Base-by-base conservation (phyloP, 2,113 vertebrate species). In the Excalfactoria chinensis region DNA sequence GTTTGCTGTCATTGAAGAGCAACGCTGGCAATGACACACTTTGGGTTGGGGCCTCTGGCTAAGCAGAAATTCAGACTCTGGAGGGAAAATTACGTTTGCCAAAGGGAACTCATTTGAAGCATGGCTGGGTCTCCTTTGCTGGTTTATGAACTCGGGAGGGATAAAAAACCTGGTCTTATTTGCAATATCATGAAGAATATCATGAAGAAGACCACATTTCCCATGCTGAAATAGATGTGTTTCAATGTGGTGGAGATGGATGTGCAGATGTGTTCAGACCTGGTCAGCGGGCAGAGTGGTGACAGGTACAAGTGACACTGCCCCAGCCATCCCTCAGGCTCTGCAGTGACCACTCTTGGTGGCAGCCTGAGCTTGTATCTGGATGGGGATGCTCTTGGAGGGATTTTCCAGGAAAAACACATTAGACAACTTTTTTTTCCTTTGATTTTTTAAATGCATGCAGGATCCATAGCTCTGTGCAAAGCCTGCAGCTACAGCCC, bases 371-470 rank as follows among this genome's bases (percentile, higher is more conserved):
- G 89, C 55, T 10, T 76, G 41, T 22, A 37, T 21, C 70, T 89
- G 91, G 84, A 92, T 9, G 49, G 74, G 28, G 89, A 87, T 91
- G 74, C 43, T 87, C 32, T 21, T 0, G 6, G 81, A 82, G 30
- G n/a, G 41, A 93, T 66, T 73, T 92, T 93, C 83, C 90, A 92
- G 86, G 62, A 86, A 90, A 88, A 92, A 79, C 23, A 55, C 26
- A 35, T 67, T 46, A 82, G 81, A 88, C 89, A 86, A 56, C 14
- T 18, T 18, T 37, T 72, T 2, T 19, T 41, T 41, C 11, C 12
- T 41, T 41, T 41, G 11, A 22, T 35, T 13, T 37, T 26, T 34
- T 34, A 32, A 70, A 64, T 28, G 11, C 11, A 49, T 8, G 19
- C 35, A 86, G 86, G 48, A 64, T 48, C 67, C 12, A 3, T 13